Conservation (phyloP, 1,140 invertebrate species). For the Pseudomyrmex cubaensis region DNA sequence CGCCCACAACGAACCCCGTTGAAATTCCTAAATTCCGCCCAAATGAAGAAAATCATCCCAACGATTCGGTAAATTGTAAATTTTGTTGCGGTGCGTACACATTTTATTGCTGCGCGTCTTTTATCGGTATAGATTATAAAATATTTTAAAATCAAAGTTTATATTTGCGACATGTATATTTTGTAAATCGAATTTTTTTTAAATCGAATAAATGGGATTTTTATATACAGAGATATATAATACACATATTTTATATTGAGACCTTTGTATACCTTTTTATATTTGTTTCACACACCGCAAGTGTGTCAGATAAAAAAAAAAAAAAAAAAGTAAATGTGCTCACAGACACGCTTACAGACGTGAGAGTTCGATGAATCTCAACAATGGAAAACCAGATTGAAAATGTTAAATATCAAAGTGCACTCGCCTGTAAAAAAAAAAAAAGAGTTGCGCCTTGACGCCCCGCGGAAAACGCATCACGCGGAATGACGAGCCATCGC, state of each 20-base stretch:
- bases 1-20: neutral
- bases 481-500: slow-evolving; percentile 34
- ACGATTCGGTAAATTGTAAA: too few relatives aligned
- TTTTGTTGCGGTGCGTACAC: too few relatives aligned
- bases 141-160: too few relatives aligned
- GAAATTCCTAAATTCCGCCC: neutral
- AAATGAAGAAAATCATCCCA: neutral
- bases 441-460: neutral
- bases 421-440: neutral
- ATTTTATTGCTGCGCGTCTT: too few relatives aligned
- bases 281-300: neutral
- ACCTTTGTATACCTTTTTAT: neutral
- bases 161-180: too few relatives aligned
- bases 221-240: too few relatives aligned
- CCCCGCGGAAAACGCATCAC: slow-evolving; percentile 30
- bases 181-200: too few relatives aligned
- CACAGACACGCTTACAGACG: neutral
- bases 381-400: neutral
- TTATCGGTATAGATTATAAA: too few relatives aligned
- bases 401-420: slow-evolving; percentile 43
- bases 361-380: neutral
- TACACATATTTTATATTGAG: neutral
- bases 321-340: slow-evolving; percentile 5
- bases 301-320: neutral
- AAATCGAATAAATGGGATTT: too few relatives aligned